Percentiles rank a stretch among this genome's conserved stretches.
Evolutionary conservation across 1,140 invertebrate genomes (phyloP).

Genomic region (Macrostomum lignano): DNA sequence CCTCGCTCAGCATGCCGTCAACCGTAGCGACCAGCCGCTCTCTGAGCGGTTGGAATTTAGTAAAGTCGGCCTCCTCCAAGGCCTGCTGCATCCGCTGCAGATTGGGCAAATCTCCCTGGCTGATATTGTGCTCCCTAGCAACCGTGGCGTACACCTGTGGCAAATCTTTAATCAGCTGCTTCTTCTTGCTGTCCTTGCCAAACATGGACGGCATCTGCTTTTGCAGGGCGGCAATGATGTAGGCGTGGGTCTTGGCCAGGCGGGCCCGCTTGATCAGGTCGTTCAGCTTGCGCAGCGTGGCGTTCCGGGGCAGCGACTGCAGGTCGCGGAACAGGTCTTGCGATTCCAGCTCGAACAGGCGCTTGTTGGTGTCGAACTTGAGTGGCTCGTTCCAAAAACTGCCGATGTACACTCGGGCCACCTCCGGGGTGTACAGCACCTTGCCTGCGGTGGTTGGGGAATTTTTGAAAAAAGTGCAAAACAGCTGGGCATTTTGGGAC

Average conservation of each 20-base stretch:
- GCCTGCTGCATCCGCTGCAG: slow-evolving; percentile 68
- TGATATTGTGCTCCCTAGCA: slow-evolving; percentile 51
- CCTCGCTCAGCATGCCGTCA: slow-evolving; percentile 75
- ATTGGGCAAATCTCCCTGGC: slow-evolving; percentile 82
- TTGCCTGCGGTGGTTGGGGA: no score
- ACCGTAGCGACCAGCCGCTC: slow-evolving; percentile 69
- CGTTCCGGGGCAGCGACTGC: slow-evolving; percentile 68
- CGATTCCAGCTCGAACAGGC: slow-evolving; percentile 81
- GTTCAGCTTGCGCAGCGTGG: slow-evolving; percentile 72
- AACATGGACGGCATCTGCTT: slow-evolving; percentile 88
- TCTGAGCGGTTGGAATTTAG: slow-evolving; percentile 68
- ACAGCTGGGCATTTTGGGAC: no score
- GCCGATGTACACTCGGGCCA: slow-evolving; percentile 85
- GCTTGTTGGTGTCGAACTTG: slow-evolving; percentile 41
- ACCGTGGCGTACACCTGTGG: slow-evolving; percentile 56
- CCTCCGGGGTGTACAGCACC: slow-evolving; percentile 71
- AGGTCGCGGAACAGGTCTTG: slow-evolving; percentile 79
- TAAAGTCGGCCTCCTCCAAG: slow-evolving; percentile 67
- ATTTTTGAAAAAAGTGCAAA: no score
- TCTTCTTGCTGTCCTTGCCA: slow-evolving; percentile 73
- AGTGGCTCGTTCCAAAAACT: slow-evolving; percentile 90
- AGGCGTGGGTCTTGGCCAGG: slow-evolving; percentile 79
- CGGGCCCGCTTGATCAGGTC: slow-evolving; percentile 84
- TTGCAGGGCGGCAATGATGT: slow-evolving; percentile 65
- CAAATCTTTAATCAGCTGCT: slow-evolving; percentile 76